phyloP scores from a whole-genome alignment of 2,888 invertebrate genomes.

The Cistogaster globosa region DNA sequence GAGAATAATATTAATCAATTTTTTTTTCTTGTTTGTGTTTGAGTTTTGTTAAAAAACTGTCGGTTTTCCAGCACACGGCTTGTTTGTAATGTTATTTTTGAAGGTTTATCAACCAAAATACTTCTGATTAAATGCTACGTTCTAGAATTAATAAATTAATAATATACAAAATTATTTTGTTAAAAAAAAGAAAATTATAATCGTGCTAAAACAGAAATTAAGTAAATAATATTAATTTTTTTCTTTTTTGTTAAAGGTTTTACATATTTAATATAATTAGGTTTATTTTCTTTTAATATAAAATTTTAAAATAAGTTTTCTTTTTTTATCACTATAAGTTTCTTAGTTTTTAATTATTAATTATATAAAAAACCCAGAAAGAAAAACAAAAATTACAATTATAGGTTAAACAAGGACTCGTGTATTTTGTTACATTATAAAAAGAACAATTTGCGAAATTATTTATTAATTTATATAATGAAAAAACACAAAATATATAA shows the following conservation, averaged over 20 bases:
- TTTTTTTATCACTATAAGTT: constrained; percentile 29
- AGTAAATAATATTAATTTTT: not conserved
- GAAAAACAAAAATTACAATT: constrained; percentile 37
- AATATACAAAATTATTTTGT: too few relatives aligned
- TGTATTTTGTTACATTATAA: constrained; percentile 65
- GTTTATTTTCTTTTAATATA: constrained; percentile 39
- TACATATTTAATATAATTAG: constrained; percentile 16
- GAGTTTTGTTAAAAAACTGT: too few relatives aligned
- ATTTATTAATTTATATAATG: constrained; percentile 68
- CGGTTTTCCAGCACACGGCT: too few relatives aligned
- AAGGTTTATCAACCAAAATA: too few relatives aligned
- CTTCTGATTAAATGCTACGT: too few relatives aligned
- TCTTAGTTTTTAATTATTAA: constrained; percentile 45
- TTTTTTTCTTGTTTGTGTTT: too few relatives aligned
- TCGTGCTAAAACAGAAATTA: constrained; percentile 24
- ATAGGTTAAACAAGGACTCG: constrained; percentile 44
- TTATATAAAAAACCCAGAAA: not conserved
- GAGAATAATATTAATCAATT: too few relatives aligned
- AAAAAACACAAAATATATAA: constrained; percentile 57
- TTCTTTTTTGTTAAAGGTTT: constrained; percentile 46
- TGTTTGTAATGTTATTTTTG: too few relatives aligned
- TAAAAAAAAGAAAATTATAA: constrained; percentile 7
- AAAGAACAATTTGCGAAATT: constrained; percentile 46
- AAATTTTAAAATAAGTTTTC: constrained; percentile 45
- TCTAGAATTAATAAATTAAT: too few relatives aligned